Evolutionary conservation across 2,888 invertebrate genomes (phyloP).

Genomic region (Corbicula japonica): DNA sequence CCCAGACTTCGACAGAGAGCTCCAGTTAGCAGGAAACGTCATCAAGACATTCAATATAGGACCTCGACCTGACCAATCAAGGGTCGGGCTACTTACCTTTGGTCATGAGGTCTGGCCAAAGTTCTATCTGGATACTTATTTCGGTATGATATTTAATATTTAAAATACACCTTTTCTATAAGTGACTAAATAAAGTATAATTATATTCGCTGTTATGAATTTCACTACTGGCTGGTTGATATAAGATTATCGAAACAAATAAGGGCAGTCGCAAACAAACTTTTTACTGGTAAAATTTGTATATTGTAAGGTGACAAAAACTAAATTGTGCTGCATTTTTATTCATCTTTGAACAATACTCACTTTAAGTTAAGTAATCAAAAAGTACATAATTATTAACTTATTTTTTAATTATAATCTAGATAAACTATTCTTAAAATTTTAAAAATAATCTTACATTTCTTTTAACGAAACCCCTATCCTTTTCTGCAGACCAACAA

Average conservation of each 20-base stretch:
- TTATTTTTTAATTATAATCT: not conserved
- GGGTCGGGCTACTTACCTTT: slow-evolving; percentile 77
- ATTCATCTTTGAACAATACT: too few species aligned
- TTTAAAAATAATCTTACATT: not conserved
- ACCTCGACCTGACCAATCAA: slow-evolving; percentile 57
- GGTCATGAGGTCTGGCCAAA: slow-evolving; percentile 69
- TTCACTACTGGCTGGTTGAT: too few species aligned
- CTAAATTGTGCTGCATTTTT: too few species aligned
- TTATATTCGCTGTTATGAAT: too few species aligned
- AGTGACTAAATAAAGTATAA: not conserved
- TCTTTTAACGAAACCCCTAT: not conserved
- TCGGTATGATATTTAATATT: too few species aligned
- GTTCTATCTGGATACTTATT: slow-evolving; percentile 71
- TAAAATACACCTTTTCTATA: not conserved
- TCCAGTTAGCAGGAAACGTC: slow-evolving; percentile 71
- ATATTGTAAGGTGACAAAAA: too few species aligned
- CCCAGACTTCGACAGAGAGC: slow-evolving; percentile 77
- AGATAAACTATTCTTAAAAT: not conserved
- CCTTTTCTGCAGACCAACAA: slow-evolving; percentile 15
- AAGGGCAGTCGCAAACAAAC: too few species aligned
- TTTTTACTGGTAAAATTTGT: too few species aligned
- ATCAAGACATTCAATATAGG: slow-evolving; percentile 75
- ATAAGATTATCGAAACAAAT: too few species aligned
- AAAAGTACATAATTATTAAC: too few species aligned
- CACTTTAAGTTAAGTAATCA: too few species aligned